Evolutionary conservation across 2,797 vertebrate species (phyloP).

Genomic region (Ceryle rudis): DNA sequence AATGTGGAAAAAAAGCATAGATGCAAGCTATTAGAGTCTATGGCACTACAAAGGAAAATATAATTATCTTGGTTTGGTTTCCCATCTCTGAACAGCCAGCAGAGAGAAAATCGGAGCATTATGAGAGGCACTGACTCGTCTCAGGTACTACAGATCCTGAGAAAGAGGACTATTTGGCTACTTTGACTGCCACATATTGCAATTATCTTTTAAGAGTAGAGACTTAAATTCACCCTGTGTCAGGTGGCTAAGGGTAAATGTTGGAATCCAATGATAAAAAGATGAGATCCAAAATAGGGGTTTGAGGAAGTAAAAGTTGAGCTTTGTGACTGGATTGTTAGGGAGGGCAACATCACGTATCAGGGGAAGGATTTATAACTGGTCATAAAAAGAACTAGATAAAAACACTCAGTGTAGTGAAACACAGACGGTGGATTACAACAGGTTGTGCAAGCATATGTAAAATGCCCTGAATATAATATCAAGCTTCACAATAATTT

Average conservation of each 20-base stretch:
- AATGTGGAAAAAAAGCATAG: background rate
- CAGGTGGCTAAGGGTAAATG: background rate
- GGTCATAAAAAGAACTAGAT: background rate
- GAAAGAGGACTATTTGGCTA: background rate
- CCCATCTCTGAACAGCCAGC: background rate
- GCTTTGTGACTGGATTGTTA: background rate
- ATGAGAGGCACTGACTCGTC: background rate
- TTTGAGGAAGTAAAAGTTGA: background rate
- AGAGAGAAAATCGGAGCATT: background rate
- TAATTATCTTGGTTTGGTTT: background rate
- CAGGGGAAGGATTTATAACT: background rate
- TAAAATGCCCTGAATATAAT: background rate
- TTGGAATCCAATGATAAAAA: background rate
- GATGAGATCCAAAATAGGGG: accelerated
- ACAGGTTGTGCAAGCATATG: background rate
- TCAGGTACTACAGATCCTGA: accelerated
- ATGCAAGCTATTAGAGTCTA: background rate
- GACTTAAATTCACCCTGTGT: background rate
- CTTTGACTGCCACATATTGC: background rate
- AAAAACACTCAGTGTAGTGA: background rate
- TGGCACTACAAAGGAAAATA: background rate
- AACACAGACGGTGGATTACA: background rate
- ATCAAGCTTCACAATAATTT: background rate
- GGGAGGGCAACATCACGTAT: background rate
- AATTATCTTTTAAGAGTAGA: background rate